Evolutionary conservation across 2,888 invertebrate species (phyloP).

Genomic region (Phyllotreta cruciferae): DNA sequence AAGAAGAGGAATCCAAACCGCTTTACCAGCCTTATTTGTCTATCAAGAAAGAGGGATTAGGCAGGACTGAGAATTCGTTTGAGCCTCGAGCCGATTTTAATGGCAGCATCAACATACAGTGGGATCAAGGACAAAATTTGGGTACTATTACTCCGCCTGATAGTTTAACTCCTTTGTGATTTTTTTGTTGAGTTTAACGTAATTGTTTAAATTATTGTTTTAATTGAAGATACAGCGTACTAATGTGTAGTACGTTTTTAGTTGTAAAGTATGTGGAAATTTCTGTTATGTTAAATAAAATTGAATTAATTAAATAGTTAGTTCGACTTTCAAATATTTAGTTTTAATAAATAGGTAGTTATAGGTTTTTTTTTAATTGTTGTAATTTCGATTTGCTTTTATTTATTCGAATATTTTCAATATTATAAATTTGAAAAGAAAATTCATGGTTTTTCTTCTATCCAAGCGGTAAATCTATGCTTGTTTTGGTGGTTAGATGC

Average conservation of each 20-base stretch:
- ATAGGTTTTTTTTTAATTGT: no score
- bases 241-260: neutral
- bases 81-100: conserved; percentile 21
- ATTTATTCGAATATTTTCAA: no score
- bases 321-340: no score
- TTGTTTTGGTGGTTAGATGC: no score
- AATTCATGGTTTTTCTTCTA: no score
- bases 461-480: no score
- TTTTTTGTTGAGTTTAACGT: neutral
- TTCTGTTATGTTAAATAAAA: no score
- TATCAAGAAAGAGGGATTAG: conserved; percentile 20
- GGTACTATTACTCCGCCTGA: conserved; percentile 29
- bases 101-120: conserved; percentile 20
- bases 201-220: neutral
- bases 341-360: no score
- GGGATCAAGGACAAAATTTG: conserved; percentile 23
- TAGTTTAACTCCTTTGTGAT: conserved; percentile 30
- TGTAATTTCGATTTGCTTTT: no score
- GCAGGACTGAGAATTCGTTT: neutral
- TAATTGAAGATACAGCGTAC: neutral
- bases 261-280: no score
- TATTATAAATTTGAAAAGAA: no score
- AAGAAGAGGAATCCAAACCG: conserved; percentile 10
- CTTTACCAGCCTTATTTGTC: conserved; percentile 27
- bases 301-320: no score